These are phyloP conservation scores for Ifrita kowaldi DNA, from an alignment of 2,113 vertebrate genomes.

Conservation along the genomic window DNA sequence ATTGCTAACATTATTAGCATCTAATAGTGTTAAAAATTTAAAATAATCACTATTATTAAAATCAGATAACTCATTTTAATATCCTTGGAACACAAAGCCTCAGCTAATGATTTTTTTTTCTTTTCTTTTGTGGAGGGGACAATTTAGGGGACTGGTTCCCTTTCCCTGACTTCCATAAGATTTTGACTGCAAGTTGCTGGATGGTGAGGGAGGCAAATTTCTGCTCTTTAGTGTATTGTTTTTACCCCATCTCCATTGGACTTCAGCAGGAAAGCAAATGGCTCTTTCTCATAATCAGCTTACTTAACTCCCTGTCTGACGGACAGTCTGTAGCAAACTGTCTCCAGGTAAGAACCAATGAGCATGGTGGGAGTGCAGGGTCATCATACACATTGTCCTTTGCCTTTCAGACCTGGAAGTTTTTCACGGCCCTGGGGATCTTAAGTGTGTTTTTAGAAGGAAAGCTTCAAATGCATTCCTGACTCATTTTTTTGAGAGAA, in stretches of 20 bases:
- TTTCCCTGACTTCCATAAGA: background rate
- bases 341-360: background rate
- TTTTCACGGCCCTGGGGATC: background rate
- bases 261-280: background rate
- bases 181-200: background rate
- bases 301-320: background rate
- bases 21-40: background rate
- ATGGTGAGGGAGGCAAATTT: background rate
- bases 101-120: fast-evolving
- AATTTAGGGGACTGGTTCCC: background rate
- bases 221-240: background rate
- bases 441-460: background rate
- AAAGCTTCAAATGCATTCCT: background rate
- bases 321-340: background rate
- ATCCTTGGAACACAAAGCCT: background rate
- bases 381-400: background rate
- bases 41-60: background rate
- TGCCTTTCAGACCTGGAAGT: background rate
- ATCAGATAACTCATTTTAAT: background rate
- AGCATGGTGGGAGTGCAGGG: background rate
- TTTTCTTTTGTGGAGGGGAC: background rate
- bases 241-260: background rate
- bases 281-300: background rate
- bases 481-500: background rate
- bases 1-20: background rate